Evolutionary conservation across 2,888 invertebrate genomes (phyloP), one percentile per base, ranked within the genome.

Genomic region (Watsonalla cultraria): DNA sequence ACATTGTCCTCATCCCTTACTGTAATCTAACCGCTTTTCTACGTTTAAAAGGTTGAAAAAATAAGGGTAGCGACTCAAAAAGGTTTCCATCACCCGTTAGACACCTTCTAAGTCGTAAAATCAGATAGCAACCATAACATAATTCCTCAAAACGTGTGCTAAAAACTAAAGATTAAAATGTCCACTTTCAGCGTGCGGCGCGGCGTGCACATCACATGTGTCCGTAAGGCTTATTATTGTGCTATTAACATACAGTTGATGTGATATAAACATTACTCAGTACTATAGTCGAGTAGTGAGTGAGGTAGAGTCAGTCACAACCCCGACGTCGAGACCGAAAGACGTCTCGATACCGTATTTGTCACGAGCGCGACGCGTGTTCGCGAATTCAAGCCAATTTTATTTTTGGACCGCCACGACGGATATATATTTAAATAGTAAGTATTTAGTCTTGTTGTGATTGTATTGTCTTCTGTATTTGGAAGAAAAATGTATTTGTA

Each of bases 151-250:
- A 37, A 37, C 0, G 8, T 37, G 37, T 6, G 37, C 47, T 14
- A 47, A 47, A 24, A 47, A 24, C 15, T 24, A 24, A 5, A 15
- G 15, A 24, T 7, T 24, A 24, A 14, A 47, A 14, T 14, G 14
- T 15, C 46, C 13, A 37, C 48, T 51, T 45, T 24, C 9, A 24
- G 24, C 24, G 24, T 24, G 24, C 24, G 24, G 24, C 24, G 24
- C 24, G 24, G 24, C 24, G 24, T 24, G 15, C 51, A 24, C 37
- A 56, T 53, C 65, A 62, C 61, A 59, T 58, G 63, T 58, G 54
- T 24, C 51, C 33, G 9, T 62, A 57, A 55, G 46, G 42, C 54
- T 42, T 24, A 46, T 51, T 0, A 11, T 11, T 11, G 8, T 24
- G 39, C 37, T 55, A 55, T 64, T 55, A 64, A 65, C 54, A 60